Evolutionary conservation across 2,113 vertebrate genomes (phyloP), one percentile per base, ranked within the genome.

Genomic region (Hymenochirus boettgeri): DNA sequence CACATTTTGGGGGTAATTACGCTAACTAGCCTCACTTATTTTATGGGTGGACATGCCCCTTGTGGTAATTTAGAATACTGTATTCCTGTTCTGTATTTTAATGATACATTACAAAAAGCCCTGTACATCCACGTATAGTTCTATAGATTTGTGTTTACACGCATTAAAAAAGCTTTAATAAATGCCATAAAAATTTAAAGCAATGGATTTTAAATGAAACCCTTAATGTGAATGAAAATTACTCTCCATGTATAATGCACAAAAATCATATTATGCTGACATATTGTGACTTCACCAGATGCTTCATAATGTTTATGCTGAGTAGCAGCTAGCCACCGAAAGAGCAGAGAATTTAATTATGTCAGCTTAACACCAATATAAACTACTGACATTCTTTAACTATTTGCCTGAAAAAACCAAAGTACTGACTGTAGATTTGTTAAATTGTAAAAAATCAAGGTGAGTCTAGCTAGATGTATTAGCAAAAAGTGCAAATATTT

Each of bases 401-500:
- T 55, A 4, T 55, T 53, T 26, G 52, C 52, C 52, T 31, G 15
- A 12, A 31, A 31, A 17, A 53, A 53, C 4, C 25, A 31, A 47
- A 29, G 26, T 54, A 56, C n/a, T n/a, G n/a, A 45, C 23, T 25
- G 26, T 24, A 54, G 52, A 63, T 12, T 51, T 64, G 62, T 56
- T 31, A 47, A 52, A 18, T 29, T 55, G 18, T 63, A 46, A 63
- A n/a, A 33, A 19, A 8, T 22, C 18, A 27, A n/a, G 18, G 52
- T 53, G 24, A 42, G 26, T 42, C n/a, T 18, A 21, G 26, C 27
- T 23, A 65, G 53, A 65, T 26, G 19, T 29, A 47, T 46, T 64
- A 46, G 50, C 51, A 57, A 65, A 65, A 65, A 65, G 62, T 48
- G 62, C 52, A 57, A 57, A 56, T 35, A 46, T 57, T 19, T 65